Percentiles rank a stretch among this genome's conserved stretches.
These are phyloP conservation scores for Noctua janthina DNA, from an alignment of 2,888 invertebrate species.

Conservation along the genomic window DNA sequence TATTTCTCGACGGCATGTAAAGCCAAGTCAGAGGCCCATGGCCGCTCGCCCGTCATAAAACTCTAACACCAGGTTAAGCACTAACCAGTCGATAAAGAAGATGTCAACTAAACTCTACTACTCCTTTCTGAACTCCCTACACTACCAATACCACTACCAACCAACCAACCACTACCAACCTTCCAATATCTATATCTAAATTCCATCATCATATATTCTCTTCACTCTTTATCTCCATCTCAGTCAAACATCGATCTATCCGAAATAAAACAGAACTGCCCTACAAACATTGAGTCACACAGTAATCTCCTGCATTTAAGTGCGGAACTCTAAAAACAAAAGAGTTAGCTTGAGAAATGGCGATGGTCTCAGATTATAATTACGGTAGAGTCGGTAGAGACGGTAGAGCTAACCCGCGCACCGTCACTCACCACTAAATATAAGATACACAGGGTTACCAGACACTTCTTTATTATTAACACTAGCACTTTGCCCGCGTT, in stretches of 20 bases:
- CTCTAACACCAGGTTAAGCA: too few species aligned
- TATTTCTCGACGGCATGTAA: too few species aligned
- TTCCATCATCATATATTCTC: background rate
- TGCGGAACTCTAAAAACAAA: slow-evolving; percentile 69
- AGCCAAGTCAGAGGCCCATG: too few species aligned
- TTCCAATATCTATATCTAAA: background rate
- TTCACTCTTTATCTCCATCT: background rate
- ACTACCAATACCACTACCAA: background rate
- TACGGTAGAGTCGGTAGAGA: slow-evolving; percentile 70
- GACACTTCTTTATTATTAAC: background rate
- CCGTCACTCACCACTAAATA: slow-evolving; percentile 87
- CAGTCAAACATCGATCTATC: slow-evolving; percentile 8
- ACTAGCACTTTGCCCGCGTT: too few species aligned
- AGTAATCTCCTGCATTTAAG: slow-evolving; percentile 56
- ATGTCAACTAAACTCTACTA: background rate
- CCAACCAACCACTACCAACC: too few species aligned
- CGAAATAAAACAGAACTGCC: slow-evolving; percentile 15
- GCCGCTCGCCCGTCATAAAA: too few species aligned
- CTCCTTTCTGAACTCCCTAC: background rate
- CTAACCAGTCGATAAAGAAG: too few species aligned
- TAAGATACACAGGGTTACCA: slow-evolving; percentile 70
- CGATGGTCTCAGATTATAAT: slow-evolving; percentile 86
- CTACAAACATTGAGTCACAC: slow-evolving; percentile 46
- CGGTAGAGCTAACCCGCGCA: slow-evolving; percentile 77
- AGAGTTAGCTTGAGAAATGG: slow-evolving; percentile 76